These are phyloP conservation scores for Mormyrops boulengeri DNA, from an alignment of 2,797 vertebrate genomes.

Conservation along the genomic window DNA sequence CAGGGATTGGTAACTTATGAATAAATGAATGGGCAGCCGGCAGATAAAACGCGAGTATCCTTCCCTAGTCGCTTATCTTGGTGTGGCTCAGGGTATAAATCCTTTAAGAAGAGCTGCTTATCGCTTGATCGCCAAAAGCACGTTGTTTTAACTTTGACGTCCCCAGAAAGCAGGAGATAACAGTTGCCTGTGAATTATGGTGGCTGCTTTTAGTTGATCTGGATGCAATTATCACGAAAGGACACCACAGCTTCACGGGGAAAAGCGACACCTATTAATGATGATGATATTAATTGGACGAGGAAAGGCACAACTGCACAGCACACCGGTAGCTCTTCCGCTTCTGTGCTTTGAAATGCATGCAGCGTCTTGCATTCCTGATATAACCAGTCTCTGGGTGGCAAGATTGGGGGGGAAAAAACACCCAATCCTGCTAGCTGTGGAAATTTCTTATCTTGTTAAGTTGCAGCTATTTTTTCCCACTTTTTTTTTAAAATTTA, in stretches of 20 bases:
- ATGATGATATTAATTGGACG: neutral
- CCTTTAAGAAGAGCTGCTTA: neutral
- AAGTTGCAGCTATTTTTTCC: neutral
- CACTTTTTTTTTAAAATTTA: neutral
- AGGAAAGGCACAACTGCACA: neutral
- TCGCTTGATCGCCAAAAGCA: neutral
- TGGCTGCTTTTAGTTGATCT: neutral
- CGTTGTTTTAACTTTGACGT: slow-evolving; percentile 12
- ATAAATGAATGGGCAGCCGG: neutral
- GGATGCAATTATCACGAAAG: neutral
- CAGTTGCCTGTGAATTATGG: neutral
- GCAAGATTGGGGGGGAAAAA: neutral
- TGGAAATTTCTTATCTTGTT: neutral
- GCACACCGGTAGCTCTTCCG: neutral
- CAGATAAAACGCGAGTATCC: neutral
- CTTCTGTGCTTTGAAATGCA: neutral
- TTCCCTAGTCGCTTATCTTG: neutral
- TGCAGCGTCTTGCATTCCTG: neutral
- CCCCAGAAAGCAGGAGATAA: neutral
- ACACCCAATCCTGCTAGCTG: neutral
- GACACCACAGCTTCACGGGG: neutral
- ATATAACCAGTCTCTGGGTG: neutral
- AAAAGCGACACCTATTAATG: neutral
- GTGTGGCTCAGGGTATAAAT: neutral
- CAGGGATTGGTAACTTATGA: neutral